Evolutionary conservation across 2,888 invertebrate species (phyloP), one percentile per base, ranked within the genome.

Genomic region (Agonopterix arenella): DNA sequence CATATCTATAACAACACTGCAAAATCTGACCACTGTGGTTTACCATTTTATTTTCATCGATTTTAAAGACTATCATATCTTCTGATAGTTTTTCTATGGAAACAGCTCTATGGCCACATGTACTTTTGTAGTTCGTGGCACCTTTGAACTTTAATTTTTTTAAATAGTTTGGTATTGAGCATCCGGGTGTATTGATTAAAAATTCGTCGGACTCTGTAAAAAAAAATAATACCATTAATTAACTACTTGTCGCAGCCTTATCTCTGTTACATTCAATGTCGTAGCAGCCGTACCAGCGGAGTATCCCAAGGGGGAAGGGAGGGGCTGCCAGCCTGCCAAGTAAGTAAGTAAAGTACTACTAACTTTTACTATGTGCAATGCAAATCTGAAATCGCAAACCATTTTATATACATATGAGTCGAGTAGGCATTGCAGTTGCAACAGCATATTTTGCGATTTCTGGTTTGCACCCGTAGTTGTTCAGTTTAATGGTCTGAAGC

Each of bases 111-210:
- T 54, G 44, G 0, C 71, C 76, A 51, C 81, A 82, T 0, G 57
- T 52, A 16, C 51, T 50, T 64, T 40, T 58, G 4, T 28, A 11
- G 18, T 58, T 42, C 7, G 50, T 47, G 0, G 57, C 46, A 53
- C 66, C 64, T 43, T 54, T 59, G 49, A 70, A 69, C 48, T 58
- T 50, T 16, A 72, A 51, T 11, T 59, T 67, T 54, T 68, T 73
- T 18, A 55, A 57, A 53, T 74, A 80, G 52, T 80, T 74, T 37
- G 80, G 81, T 57, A 81, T 80, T 13, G 52, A 55, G 52, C 81
- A 82, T 28, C 80, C 79, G 36, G 68, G 62, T 11, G 81, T 81
- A 45, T 76, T 65, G 43, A 82, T 64, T 40, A 81, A 56, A 40
- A 57, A 76, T 8, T 66, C 59, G 51, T 67, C 62, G 8, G 61